Percentiles rank a stretch among this genome's conserved stretches.
Evolutionary conservation across 2,113 vertebrate genomes (phyloP).

Genomic region (Gadus macrocephalus): DNA sequence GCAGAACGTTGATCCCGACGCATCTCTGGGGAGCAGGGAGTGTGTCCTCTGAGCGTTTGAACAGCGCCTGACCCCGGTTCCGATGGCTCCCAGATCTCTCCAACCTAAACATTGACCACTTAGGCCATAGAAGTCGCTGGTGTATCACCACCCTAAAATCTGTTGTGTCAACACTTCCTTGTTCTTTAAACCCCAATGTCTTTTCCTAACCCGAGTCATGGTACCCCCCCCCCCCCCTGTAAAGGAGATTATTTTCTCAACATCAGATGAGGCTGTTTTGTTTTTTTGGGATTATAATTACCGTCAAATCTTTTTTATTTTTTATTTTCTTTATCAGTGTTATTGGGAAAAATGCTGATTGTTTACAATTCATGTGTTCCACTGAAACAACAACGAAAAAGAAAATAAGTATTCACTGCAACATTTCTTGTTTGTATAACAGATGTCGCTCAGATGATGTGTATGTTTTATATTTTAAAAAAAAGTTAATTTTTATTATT

Average conservation of each 20-base stretch:
- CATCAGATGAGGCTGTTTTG: conserved; percentile 75
- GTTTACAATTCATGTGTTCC: conserved; percentile 79
- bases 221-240: conserved; percentile 49
- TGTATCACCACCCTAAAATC: conserved; percentile 77
- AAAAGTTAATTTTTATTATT: conserved; percentile 79
- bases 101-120: too few relatives aligned
- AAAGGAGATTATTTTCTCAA: conserved; percentile 65
- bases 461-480: conserved; percentile 77
- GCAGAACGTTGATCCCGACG: too few relatives aligned
- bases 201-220: conserved; percentile 73
- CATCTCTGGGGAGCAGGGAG: too few relatives aligned
- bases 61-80: too few relatives aligned
- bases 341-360: conserved; percentile 68
- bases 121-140: conserved; percentile 20
- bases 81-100: too few relatives aligned
- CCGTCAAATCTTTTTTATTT: background rate
- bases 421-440: conserved; percentile 78
- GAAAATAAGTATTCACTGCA: conserved; percentile 71
- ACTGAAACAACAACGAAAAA: conserved; percentile 60
- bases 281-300: conserved; percentile 8
- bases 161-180: conserved; percentile 83
- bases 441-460: conserved; percentile 81
- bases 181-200: conserved; percentile 83
- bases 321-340: conserved; percentile 67
- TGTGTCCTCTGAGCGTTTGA: too few relatives aligned